Evolutionary conservation across 1,140 invertebrate genomes (phyloP).

Genomic region (Ostrea denselamellosa): DNA sequence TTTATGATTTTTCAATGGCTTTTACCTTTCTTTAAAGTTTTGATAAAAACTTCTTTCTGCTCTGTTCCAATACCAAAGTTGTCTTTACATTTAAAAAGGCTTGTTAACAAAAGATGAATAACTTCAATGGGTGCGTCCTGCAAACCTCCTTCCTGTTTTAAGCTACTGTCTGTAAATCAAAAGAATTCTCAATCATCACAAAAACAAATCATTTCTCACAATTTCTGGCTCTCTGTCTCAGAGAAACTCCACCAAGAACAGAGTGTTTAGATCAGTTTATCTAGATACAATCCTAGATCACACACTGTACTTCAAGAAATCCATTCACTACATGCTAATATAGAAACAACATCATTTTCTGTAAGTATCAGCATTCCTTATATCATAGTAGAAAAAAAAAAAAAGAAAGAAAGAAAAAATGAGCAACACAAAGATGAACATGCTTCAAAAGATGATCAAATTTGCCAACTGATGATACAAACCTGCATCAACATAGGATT

Average conservation of each 20-base stretch:
- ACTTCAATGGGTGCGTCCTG: slow-evolving; percentile 93
- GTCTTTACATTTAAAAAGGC: slow-evolving; percentile 81
- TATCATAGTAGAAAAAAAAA: not conserved
- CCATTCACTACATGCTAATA: not conserved
- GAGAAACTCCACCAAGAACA: not conserved
- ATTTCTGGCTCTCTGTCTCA: not conserved
- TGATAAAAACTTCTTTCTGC: slow-evolving; percentile 88
- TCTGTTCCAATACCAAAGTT: slow-evolving; percentile 82
- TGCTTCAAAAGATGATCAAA: not conserved
- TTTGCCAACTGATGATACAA: slow-evolving; percentile 47
- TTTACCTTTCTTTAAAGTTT: slow-evolving; percentile 84
- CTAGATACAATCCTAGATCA: not conserved
- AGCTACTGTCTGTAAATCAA: slow-evolving; percentile 64
- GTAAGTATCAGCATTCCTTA: slow-evolving; percentile 17
- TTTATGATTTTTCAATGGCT: not conserved
- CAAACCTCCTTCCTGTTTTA: slow-evolving; percentile 85
- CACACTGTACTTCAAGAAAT: not conserved
- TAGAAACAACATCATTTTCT: not conserved
- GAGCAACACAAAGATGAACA: slow-evolving; percentile 22
- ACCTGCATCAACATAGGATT: slow-evolving; percentile 83
- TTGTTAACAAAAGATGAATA: slow-evolving; percentile 88
- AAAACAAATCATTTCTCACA: no score
- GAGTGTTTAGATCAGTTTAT: not conserved
- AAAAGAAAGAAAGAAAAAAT: slow-evolving; percentile 2
- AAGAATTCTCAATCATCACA: not conserved